Evolutionary conservation across 2,888 invertebrate species (phyloP), one percentile per base, ranked within the genome.

Genomic region (Hesperia comma): DNA sequence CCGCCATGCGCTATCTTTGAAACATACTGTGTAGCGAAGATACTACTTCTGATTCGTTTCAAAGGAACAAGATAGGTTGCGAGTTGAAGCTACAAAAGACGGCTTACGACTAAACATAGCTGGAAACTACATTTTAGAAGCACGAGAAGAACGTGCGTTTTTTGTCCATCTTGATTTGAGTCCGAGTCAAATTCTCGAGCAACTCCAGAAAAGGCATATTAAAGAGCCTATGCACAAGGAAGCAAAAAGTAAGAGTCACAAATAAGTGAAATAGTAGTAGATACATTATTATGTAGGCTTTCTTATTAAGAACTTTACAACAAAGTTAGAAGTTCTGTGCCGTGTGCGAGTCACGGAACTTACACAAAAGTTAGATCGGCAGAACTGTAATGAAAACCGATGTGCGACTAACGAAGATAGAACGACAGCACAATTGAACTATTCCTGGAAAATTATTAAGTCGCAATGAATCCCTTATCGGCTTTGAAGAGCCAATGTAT

Each of bases 331-430:
- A 17, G 17, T 53, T 19, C 6, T 46, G n/a, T 53, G 40, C 26
- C 0, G 40, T 26, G 68, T 68, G 78, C 76, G 72, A 75, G 76
- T 77, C 75, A 72, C 75, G 77, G 77, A 71, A 74, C 74, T 72
- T 64, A 64, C 70, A 64, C 70, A 75, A 75, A 82, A 85, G 80
- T 83, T 84, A 71, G 72, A 69, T 75, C 79, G 79, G 79, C 80
- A 79, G 75, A 75, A 70, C 70, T 71, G 72, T 89, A 89, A 88
- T 87, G 88, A 86, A 87, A 86, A 87, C 77, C 81, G 86, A 88
- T 86, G 84, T 79, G 77, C 70, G 70, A 69, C 76, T 87, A 88
- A 89, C 85, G 79, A 86, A 88, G 86, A 88, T 76, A 75, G 77
- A 87, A 77, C 75, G 79, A 61, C 70, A 70, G 68, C 71, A 77